A percentile compares a stretch with the other conserved stretches of the same genome.
phyloP scores from a whole-genome alignment of 2,888 invertebrate genomes.

The Epiblema foenella region DNA sequence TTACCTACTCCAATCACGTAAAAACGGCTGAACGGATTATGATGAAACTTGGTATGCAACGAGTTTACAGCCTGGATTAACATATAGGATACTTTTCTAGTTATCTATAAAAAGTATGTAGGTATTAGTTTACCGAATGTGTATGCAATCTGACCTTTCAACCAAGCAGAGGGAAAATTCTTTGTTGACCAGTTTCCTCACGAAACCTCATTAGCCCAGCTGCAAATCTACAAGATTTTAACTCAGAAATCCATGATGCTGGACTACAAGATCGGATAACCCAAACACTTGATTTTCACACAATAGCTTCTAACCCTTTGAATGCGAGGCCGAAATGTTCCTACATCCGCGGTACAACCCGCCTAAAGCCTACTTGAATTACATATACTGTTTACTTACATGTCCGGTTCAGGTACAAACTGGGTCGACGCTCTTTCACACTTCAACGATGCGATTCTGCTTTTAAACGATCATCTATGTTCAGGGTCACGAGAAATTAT shows the following conservation, averaged over 20 bases:
- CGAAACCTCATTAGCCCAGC: no score
- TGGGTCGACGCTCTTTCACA: conserved; percentile 59
- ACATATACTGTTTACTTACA: conserved; percentile 56
- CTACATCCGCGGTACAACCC: neutral
- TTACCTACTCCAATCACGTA: no score
- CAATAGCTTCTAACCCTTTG: conserved; percentile 1
- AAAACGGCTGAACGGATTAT: no score
- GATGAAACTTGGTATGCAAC: no score
- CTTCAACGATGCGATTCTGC: conserved; percentile 18
- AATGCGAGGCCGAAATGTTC: conserved; percentile 12
- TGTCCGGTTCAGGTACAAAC: conserved; percentile 54
- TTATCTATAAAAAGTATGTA: no score
- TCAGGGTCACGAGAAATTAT: neutral
- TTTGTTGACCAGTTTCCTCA: no score
- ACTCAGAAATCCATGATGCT: neutral
- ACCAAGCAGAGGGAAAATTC: no score
- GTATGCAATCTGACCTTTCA: no score
- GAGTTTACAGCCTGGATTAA: no score
- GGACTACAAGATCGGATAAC: neutral
- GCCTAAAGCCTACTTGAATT: conserved; percentile 30
- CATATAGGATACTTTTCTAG: no score
- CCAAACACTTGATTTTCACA: conserved; percentile 1
- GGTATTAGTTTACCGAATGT: no score
- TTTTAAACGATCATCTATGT: conserved; percentile 10
- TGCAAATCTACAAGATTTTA: no score